These are phyloP conservation scores for Neoarius graeffei DNA, from an alignment of 2,113 vertebrate genomes.

Conservation along the genomic window DNA sequence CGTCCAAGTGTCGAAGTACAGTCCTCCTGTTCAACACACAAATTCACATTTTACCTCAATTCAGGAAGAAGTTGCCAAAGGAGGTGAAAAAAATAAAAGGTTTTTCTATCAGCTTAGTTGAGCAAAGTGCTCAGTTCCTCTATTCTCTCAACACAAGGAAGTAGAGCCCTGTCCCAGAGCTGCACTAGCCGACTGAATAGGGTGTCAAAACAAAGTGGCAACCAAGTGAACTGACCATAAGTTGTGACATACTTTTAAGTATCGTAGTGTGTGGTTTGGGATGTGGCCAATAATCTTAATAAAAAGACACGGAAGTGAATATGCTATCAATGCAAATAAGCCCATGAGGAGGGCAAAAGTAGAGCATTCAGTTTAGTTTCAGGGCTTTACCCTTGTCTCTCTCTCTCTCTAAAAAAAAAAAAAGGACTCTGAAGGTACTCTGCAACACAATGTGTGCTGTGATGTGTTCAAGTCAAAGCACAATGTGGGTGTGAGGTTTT, in stretches of 20 bases:
- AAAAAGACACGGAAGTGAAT: conserved; percentile 68
- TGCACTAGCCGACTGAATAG: background rate
- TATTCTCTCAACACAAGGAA: conserved; percentile 75
- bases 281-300: conserved; percentile 56
- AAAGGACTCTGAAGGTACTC: no score
- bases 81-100: background rate
- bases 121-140: conserved; percentile 73
- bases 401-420: no score
- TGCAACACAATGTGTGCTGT: background rate
- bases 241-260: background rate
- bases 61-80: background rate
- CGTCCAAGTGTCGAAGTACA: background rate
- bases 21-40: background rate
- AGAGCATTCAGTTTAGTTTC: background rate
- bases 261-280: conserved; percentile 6
- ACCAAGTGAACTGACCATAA: background rate
- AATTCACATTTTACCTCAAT: conserved; percentile 34
- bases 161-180: conserved; percentile 64
- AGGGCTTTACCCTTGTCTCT: background rate
- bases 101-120: conserved; percentile 24
- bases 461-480: background rate
- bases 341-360: background rate
- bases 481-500: no score
- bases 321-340: conserved; percentile 74
- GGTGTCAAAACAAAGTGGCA: background rate